These are phyloP conservation scores for Hippocampus barbouri DNA, from an alignment of 2,113 vertebrate genomes.

Conservation along the genomic window DNA sequence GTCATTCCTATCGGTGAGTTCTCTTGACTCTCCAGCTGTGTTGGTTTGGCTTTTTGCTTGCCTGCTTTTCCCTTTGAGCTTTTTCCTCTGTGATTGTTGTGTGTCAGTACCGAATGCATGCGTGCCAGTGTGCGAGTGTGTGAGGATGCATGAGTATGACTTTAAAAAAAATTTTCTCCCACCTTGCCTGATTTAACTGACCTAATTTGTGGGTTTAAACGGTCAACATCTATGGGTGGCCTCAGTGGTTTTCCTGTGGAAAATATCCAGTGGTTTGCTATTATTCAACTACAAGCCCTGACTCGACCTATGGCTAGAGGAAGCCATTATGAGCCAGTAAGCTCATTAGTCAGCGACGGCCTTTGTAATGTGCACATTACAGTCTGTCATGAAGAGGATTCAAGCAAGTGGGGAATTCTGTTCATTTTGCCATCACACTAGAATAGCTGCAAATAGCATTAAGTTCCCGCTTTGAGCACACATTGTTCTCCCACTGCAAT, in stretches of 20 bases:
- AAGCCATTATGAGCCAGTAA: conserved; percentile 23
- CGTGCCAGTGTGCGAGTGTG: neutral
- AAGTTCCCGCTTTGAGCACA: conserved; percentile 22
- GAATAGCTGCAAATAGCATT: conserved; percentile 39
- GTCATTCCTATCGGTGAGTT: conserved; percentile 91
- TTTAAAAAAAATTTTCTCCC: conserved; percentile 6
- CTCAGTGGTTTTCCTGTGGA: neutral
- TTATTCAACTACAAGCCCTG: conserved; percentile 19
- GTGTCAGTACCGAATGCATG: conserved; percentile 6
- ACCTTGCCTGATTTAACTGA: conserved; percentile 18
- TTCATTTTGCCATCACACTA: conserved; percentile 39
- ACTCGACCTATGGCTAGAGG: conserved; percentile 20
- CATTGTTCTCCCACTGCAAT: conserved; percentile 13
- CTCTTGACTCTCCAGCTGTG: conserved; percentile 19
- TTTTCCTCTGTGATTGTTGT: conserved; percentile 31
- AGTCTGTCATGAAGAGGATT: conserved; percentile 27
- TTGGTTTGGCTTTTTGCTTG: conserved; percentile 37
- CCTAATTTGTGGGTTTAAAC: conserved; percentile 5
- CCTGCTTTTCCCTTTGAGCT: conserved; percentile 57
- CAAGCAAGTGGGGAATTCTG: conserved; percentile 30
- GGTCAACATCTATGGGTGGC: neutral
- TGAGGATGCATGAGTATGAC: neutral
- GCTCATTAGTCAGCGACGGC: conserved; percentile 14
- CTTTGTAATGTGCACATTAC: conserved; percentile 34
- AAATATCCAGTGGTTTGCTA: conserved; percentile 16